These are phyloP conservation scores for Oryzias dopingdopingensis DNA, from an alignment of 2,797 vertebrate genomes.

Conservation along the genomic window DNA sequence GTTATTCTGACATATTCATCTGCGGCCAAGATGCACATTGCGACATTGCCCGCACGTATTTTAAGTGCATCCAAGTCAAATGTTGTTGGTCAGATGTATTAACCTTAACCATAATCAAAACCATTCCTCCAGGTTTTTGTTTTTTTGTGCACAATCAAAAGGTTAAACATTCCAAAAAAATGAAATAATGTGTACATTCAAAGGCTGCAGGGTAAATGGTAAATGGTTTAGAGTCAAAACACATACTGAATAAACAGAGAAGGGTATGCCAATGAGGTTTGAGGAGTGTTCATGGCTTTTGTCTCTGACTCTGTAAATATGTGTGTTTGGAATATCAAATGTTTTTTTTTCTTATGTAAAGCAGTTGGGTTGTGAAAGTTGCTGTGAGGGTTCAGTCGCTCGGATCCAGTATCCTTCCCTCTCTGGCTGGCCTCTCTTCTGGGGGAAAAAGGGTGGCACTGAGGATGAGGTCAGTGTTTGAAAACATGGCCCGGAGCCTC, in stretches of 20 bases:
- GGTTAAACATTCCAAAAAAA: no score
- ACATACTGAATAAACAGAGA: conserved; percentile 1
- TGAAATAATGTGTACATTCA: no score
- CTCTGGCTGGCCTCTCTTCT: conserved; percentile 37
- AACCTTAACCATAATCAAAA: no score
- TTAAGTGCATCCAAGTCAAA: no score
- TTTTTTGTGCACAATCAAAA: no score
- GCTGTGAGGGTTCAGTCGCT: conserved; percentile 39
- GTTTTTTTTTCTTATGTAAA: conserved; percentile 53
- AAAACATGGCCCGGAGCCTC: conserved; percentile 60
- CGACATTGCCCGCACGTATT: no score
- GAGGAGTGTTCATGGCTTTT: conserved; percentile 15
- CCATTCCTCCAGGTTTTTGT: no score
- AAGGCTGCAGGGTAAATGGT: no score
- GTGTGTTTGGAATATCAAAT: conserved; percentile 41
- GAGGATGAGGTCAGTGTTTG: conserved; percentile 67
- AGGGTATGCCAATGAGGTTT: conserved; percentile 2
- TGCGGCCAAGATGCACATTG: no score
- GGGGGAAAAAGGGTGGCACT: conserved; percentile 53
- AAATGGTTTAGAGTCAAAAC: conserved; percentile 1
- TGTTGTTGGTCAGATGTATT: no score
- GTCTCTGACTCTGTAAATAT: conserved; percentile 17
- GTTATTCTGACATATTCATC: no score
- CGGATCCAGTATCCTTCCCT: conserved; percentile 5
- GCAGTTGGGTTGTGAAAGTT: conserved; percentile 38